These are phyloP conservation scores for Uloborus diversus DNA, from an alignment of 1,140 invertebrate species.

Conservation along the genomic window DNA sequence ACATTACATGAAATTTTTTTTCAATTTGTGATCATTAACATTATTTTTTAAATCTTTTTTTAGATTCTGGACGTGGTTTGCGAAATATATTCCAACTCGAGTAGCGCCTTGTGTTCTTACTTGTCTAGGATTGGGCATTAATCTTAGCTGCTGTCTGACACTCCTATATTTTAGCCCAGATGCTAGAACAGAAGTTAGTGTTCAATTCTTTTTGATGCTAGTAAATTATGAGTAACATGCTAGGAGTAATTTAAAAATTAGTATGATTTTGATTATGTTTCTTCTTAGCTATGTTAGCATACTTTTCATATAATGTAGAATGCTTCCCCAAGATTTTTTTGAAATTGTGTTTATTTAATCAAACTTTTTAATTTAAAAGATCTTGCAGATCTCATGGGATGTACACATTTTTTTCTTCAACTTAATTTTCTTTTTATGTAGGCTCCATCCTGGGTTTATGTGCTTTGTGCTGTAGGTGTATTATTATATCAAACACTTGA, in stretches of 20 bases:
- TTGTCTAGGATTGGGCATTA: constrained; percentile 57
- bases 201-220: not conserved
- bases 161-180: constrained; percentile 58
- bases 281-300: too few relatives aligned
- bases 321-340: too few relatives aligned
- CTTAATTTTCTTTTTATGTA: too few relatives aligned
- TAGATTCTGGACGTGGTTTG: constrained; percentile 59
- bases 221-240: not conserved
- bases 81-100: constrained; percentile 55
- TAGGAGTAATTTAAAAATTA: constrained; percentile 1
- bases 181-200: constrained; percentile 51
- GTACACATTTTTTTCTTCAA: too few relatives aligned
- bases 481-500: constrained; percentile 72
- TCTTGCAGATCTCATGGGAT: too few relatives aligned
- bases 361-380: too few relatives aligned
- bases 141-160: constrained; percentile 56
- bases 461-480: constrained; percentile 68
- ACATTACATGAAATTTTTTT: too few relatives aligned
- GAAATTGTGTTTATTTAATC: too few relatives aligned
- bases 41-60: too few relatives aligned
- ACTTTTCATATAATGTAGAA: too few relatives aligned
- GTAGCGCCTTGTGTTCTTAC: constrained; percentile 59
- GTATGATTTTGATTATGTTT: too few relatives aligned
- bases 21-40: too few relatives aligned
- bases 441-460: constrained; percentile 68